Base-by-base conservation (phyloP, 2,888 invertebrate species). In the Prostheceraeus crozeri region DNA sequence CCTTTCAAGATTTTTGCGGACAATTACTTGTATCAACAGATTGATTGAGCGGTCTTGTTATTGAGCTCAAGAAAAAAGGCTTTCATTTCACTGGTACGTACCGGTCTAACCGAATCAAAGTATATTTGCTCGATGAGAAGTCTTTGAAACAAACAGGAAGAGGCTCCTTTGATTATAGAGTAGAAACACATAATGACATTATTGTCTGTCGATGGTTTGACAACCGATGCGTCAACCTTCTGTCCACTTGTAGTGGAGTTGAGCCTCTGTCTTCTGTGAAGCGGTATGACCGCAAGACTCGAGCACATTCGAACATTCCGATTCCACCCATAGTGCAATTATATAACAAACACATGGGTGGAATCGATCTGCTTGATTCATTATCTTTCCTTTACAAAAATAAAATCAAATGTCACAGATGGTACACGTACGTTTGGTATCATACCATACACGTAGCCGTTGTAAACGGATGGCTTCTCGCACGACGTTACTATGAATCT, bases 351-450 rank as follows among this genome's bases (percentile, higher is more conserved):
- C 40, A 40, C 40, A 40, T 40, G 40, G 40, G n/a, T n/a, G 48
- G 59, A 19, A 31, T 59, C 14, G 59, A 59, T 57, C 35, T 59
- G 35, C 4, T 25, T 11, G 59, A 59, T 51, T 23, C 27, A 25
- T 28, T 59, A 2, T 8, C 36, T 1, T 19, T 56, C 40, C 31
- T 59, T 10, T 59, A 57, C 40, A 58, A 40, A 36, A 11, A 6
- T 59, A 11, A 57, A 19, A 16, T 31, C n/a, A 6, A 35, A n/a
- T 19, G 35, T n/a, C 28, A 35, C 54, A 53, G 55, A 59, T 59
- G 35, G 33, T 30, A 25, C 25, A 4, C 28, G 48, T 48, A 48
- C 28, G 28, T 48, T 14, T 48, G 48, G 19, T 30, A 48, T 4
- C 48, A 48, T n/a, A n/a, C n/a, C n/a, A n/a, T n/a, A n/a, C n/a